Base-by-base conservation (phyloP, 2,113 vertebrate genomes). In the Pachyramphus minor region DNA sequence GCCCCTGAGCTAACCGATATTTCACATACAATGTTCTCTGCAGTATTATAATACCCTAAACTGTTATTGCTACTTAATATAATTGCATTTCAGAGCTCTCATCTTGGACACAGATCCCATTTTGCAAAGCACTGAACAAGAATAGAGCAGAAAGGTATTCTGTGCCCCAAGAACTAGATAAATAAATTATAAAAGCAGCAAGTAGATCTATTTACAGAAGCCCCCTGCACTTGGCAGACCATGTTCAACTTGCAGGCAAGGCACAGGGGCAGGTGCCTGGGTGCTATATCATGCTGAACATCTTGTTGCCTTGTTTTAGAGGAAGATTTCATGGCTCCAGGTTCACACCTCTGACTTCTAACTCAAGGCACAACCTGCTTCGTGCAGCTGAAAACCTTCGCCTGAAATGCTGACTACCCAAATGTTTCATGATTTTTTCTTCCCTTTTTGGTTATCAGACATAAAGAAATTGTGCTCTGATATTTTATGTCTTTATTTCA, bases 11-110 rank as follows among this genome's bases (percentile, higher is more conserved):
- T 59, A 86, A 47, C 55, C 11, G 8, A 10, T 53, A 28, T 55
- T 94, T 84, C 83, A 49, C 68, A 33, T 67, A 68, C 52, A 49
- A 0, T 33, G 28, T 84, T 93, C 79, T 71, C 75, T 69, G n/a
- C 68, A 52, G 59, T 56, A 77, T 25, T 60, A n/a, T 71, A 92
- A 71, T 28, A 37, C 39, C 44, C 75, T 71, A 68, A 90, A 90
- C 35, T 68, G 55, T 37, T 93, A 73, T 35, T 95, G 68, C 52
- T 80, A 28, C 37, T 77, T 86, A 90, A 67, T 81, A 44, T 58
- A 91, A 74, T 68, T 60, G 68, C 76, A 56, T 92, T 93, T 93
- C 68, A 88, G 71, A 87, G 76, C 39, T 94, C 75, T 83, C 3
- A 0, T 56, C 52, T 92, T 78, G 71, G 82, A 59, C 52, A 35